phyloP scores from a whole-genome alignment of 1,140 invertebrate species.

The Sminthurides bifidus region DNA sequence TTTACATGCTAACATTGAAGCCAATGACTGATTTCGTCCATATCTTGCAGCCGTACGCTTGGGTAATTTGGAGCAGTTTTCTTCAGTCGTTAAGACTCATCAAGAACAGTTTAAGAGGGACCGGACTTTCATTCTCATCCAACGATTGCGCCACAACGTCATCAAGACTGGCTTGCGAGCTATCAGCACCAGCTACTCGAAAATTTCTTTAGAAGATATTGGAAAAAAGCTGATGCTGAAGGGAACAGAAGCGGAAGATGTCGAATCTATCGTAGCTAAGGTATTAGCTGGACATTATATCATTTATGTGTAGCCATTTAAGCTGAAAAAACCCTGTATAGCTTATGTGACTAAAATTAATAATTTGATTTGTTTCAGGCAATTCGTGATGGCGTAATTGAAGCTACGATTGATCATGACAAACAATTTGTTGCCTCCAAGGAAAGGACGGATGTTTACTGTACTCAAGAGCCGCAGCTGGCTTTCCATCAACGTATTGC shows the following conservation, averaged over 20 bases:
- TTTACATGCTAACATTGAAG: too few relatives aligned
- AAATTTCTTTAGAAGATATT: slow-evolving; percentile 89
- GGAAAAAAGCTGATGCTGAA: slow-evolving; percentile 91
- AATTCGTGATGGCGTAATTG: slow-evolving; percentile 97
- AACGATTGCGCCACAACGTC: slow-evolving; percentile 92
- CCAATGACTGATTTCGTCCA: slow-evolving; percentile 4
- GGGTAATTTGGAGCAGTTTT: slow-evolving; percentile 87
- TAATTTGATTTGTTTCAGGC: slow-evolving; percentile 43
- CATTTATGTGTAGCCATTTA: too few relatives aligned
- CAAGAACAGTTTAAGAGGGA: slow-evolving; percentile 75
- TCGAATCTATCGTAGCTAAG: slow-evolving; percentile 98
- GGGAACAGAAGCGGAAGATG: slow-evolving; percentile 93
- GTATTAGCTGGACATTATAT: too few relatives aligned
- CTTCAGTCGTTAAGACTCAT: slow-evolving; percentile 82
- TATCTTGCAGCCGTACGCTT: slow-evolving; percentile 64
- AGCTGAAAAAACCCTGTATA: slow-evolving; percentile 2
- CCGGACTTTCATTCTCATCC: slow-evolving; percentile 87
- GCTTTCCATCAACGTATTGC: slow-evolving; percentile 97
- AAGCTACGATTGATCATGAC: slow-evolving; percentile 90
- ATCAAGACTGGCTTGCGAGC: slow-evolving; percentile 97
- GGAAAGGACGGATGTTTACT: slow-evolving; percentile 93
- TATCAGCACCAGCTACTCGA: slow-evolving; percentile 91
- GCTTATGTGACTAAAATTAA: not conserved
- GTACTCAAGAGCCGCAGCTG: slow-evolving; percentile 87
- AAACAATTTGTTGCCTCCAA: slow-evolving; percentile 94